Evolutionary conservation across 2,888 invertebrate genomes (phyloP), one percentile per base, ranked within the genome.

Genomic region (Standfussiana lucernea): DNA sequence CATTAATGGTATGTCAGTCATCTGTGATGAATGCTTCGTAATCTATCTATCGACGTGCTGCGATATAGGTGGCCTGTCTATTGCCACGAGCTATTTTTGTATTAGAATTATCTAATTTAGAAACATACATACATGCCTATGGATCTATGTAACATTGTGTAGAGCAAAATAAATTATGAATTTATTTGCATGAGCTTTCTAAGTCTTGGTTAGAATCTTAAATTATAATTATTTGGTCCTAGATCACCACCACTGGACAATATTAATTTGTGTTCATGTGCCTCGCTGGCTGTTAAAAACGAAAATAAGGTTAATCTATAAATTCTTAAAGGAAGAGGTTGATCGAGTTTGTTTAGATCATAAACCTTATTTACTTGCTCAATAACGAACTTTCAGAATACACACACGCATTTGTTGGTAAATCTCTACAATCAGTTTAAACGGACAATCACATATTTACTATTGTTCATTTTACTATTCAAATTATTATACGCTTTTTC

Each of bases 1-100:
- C 67, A 80, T 86, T 86, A 86, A 86, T 88, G 65, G 79, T 13
- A 70, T 83, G 86, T 86, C 86, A 79, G 68, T 88, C 86, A 81
- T 61, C 11, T n/a, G 61, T 88, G 83, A 86, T 86, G 80, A 76
- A 86, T 86, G 86, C 67, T 72, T 59, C 45, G 47, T 75, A 79
- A 72, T 75, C 75, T 64, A 32, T 61, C 65, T 68, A 80, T 83
- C 72, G 76, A 77, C 53, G 37, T 74, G 61, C 71, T 42, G 28
- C 75, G 37, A 79, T 40, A 80, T 77, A 77, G 75, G 75, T 72
- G 77, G 80, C 66, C 71, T 11, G 53, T 70, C 82, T 64, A 75
- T 72, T 66, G 59, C 83, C 62, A 56, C 13, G 21, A 70, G 62
- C 69, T 50, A 37, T 64, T 47, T 70, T 53, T 53, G 13, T 40